Evolutionary conservation across 2,113 vertebrate species (phyloP).

Genomic region (Phylloscopus trochilus): DNA sequence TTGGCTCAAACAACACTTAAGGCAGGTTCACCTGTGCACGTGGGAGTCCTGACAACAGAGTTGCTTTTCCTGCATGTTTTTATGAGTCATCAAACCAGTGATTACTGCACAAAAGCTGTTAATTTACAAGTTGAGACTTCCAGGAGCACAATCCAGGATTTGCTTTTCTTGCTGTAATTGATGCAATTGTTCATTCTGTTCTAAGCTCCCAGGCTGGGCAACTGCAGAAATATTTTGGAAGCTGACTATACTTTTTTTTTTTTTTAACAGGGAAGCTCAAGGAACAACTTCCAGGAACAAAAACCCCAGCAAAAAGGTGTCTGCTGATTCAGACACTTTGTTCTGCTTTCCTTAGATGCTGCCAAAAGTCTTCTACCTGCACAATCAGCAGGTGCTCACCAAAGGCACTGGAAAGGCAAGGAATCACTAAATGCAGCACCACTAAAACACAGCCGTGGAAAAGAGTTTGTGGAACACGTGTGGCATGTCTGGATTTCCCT

Average conservation of each 20-base stretch:
- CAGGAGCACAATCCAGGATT: not conserved
- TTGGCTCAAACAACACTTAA: not conserved
- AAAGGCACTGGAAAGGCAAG: not conserved
- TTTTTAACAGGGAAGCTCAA: not conserved
- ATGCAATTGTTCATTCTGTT: not conserved
- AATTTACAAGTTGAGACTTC: not conserved
- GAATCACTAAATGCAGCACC: not conserved
- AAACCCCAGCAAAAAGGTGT: not conserved
- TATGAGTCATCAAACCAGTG: constrained; percentile 21
- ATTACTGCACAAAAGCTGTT: constrained; percentile 27
- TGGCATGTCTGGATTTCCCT: not conserved
- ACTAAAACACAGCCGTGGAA: not conserved
- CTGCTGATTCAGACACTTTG: not conserved
- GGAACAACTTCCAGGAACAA: not conserved
- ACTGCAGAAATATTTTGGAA: not conserved
- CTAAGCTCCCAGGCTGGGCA: not conserved
- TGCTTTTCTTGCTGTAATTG: not conserved
- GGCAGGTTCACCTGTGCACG: not conserved
- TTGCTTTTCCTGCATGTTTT: not conserved
- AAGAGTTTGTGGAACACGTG: not conserved
- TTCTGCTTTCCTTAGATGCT: not conserved
- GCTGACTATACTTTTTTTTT: not conserved
- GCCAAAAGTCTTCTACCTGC: not conserved
- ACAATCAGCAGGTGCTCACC: not conserved
- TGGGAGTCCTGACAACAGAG: constrained; percentile 13